Base-by-base conservation (phyloP, 2,113 vertebrate genomes). In the Cyphomyrus plagiostoma region DNA sequence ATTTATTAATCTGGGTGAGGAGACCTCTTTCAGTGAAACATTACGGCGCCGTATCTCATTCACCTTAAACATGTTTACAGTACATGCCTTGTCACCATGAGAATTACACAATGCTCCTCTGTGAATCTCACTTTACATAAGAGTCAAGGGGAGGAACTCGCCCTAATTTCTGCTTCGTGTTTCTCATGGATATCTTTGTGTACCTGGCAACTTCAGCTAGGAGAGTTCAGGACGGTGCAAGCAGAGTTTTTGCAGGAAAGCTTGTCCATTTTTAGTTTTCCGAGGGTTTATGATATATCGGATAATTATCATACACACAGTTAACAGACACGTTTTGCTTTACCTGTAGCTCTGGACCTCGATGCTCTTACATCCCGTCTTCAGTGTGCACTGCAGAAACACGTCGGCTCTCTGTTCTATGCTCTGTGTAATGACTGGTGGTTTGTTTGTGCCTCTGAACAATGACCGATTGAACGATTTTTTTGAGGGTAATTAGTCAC, bases 31-130 rank as follows among this genome's bases (percentile, higher is more conserved):
- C 90, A 90, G 50, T 52, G 92, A 35, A 39, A 93, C 94, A 94
- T 93, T 93, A 94, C 94, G 92, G 89, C 92, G 35, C 48, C 92
- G 93, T 89, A 92, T 48, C 56, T 53, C 17, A 6, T 46, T 84
- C 46, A 53, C 56, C 46, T 17, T 56, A 52, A 53, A 84, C 62
- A 30, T 46, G 94, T 95, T 95, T 95, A 95, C 94, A 94, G 92
- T 92, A 82, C 87, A 83, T 56, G 90, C 46, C 77, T 89, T 21
- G n/a, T 53, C 39, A 46, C 88, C 53, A 42, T 58, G 86, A 21
- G 15, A 35, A 53, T 87, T 5, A 52, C 85, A 52, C n/a, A n/a
- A 48, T 19, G 19, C 3, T 30, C 85, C 23, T 19, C 85, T 53
- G 11, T 52, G 49, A 80, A 80, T 80, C 35, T 35, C 35, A 80